phyloP scores from a whole-genome alignment of 1,140 invertebrate genomes.

The Aphelenchoides fujianensis region DNA sequence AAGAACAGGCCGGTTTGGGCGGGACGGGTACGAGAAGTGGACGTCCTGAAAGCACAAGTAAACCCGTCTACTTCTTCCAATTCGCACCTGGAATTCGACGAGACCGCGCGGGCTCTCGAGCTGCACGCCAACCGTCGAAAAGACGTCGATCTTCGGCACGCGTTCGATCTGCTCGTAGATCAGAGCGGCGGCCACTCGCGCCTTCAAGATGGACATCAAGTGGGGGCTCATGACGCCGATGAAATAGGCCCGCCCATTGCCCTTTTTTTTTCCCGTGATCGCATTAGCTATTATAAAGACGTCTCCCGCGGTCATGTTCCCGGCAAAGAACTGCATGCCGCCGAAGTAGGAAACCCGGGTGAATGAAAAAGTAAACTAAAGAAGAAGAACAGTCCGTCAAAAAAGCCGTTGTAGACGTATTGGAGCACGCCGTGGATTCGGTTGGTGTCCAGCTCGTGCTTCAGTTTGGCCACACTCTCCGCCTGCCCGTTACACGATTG shows the following conservation, averaged over 20 bases:
- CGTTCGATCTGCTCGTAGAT: slow-evolving; percentile 73
- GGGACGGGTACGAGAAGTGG: slow-evolving; percentile 19
- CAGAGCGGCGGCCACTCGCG: slow-evolving; percentile 47
- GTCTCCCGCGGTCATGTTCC: slow-evolving; percentile 37
- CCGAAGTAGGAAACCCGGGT: slow-evolving; percentile 31
- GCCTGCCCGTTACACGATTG: slow-evolving; percentile 76
- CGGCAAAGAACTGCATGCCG: slow-evolving; percentile 22
- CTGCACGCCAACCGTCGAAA: neutral
- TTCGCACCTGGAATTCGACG: too few relatives aligned
- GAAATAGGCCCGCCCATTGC: slow-evolving; percentile 47
- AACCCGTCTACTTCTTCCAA: too few relatives aligned
- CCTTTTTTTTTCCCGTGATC: too few relatives aligned
- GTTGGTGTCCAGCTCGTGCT: slow-evolving; percentile 28
- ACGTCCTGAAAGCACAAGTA: too few relatives aligned
- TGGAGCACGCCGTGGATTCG: slow-evolving; percentile 31
- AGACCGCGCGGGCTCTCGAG: neutral
- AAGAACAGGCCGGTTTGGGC: slow-evolving; percentile 67
- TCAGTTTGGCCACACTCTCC: slow-evolving; percentile 66
- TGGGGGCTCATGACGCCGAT: neutral
- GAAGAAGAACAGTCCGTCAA: slow-evolving; percentile 47
- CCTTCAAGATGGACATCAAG: slow-evolving; percentile 61
- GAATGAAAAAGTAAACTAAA: slow-evolving; percentile 8
- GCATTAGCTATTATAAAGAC: slow-evolving; percentile 45
- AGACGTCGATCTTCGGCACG: slow-evolving; percentile 51
- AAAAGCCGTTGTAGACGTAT: slow-evolving; percentile 43